These are phyloP conservation scores for Osmerus mordax DNA, from an alignment of 2,113 vertebrate genomes.

Conservation along the genomic window DNA sequence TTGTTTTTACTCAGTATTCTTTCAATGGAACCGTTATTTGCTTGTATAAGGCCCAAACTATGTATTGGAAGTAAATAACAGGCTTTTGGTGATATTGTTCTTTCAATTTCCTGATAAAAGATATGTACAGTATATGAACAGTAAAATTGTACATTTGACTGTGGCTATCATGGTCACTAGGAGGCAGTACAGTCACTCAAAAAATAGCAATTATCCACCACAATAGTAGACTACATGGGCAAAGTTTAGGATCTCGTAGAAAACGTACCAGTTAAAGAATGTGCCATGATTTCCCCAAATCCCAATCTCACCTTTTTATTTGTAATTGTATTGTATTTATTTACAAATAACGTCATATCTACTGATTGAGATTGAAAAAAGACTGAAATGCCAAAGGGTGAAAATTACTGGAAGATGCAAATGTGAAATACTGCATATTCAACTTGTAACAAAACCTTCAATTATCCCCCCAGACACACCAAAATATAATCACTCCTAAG, in stretches of 20 bases:
- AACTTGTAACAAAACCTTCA: neutral
- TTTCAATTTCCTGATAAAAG: too few species aligned
- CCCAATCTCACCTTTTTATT: neutral
- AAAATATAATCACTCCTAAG: slow-evolving; percentile 45
- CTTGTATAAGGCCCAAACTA: neutral
- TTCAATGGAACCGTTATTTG: too few species aligned
- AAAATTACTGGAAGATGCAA: neutral
- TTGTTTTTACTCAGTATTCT: too few species aligned
- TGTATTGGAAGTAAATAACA: neutral
- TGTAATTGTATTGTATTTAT: neutral
- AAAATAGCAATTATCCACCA: neutral
- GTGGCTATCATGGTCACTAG: slow-evolving; percentile 42
- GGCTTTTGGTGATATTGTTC: too few species aligned
- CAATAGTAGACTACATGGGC: neutral
- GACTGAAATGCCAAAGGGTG: too few species aligned
- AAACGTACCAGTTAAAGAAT: too few species aligned
- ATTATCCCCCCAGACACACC: slow-evolving; percentile 30
- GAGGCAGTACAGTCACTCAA: slow-evolving; percentile 68
- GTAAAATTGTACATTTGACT: neutral
- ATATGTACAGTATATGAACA: neutral
- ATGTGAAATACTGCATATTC: neutral
- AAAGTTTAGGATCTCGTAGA: neutral
- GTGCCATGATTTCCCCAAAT: too few species aligned
- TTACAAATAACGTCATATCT: neutral
- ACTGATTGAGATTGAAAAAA: too few species aligned